A percentile compares a stretch with the other conserved stretches of the same genome.
These are phyloP conservation scores for Chrysaora quinquecirrha DNA, from an alignment of 30 jellyfish, hydroid and myxozoan species.

Conservation along the genomic window DNA sequence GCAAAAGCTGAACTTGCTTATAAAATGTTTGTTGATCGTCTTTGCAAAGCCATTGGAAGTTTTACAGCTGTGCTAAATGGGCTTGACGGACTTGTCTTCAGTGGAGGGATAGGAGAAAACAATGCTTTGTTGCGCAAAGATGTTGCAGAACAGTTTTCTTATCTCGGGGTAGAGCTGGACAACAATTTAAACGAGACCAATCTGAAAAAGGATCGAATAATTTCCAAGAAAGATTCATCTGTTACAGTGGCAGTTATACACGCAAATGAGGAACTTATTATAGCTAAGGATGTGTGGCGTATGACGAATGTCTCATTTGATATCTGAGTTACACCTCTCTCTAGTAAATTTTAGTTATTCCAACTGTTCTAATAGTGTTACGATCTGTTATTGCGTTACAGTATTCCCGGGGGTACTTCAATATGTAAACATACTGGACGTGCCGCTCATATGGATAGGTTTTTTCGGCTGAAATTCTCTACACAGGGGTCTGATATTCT, in stretches of 20 bases:
- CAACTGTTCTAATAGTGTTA: no score
- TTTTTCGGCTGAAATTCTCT: no score
- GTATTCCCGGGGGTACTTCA: no score
- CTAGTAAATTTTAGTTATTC: no score
- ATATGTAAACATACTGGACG: no score
- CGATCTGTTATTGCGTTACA: no score
- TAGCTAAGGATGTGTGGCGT: slow-evolving; percentile 57
- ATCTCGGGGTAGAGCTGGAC: slow-evolving; percentile 53
- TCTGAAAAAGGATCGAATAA: slow-evolving; percentile 32
- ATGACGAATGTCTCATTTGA: slow-evolving; percentile 44
- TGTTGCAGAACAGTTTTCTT: slow-evolving; percentile 40
- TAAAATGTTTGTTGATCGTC: slow-evolving; percentile 47
- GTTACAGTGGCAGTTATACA: slow-evolving; percentile 54
- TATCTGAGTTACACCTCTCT: no score
- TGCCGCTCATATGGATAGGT: no score
- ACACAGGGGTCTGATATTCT: no score
- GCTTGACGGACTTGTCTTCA: slow-evolving; percentile 77
- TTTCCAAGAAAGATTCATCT: slow-evolving; percentile 24
- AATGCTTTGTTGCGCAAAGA: slow-evolving; percentile 49
- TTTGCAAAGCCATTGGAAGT: slow-evolving; percentile 74
- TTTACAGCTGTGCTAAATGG: slow-evolving; percentile 63
- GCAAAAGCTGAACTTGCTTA: slow-evolving; percentile 64
- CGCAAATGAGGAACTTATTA: slow-evolving; percentile 66
- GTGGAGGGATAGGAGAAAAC: slow-evolving; percentile 91
- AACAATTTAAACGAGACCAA: slow-evolving; percentile 12